Conservation (phyloP, 2,797 vertebrate species). For the Spinus olivaceus region DNA sequence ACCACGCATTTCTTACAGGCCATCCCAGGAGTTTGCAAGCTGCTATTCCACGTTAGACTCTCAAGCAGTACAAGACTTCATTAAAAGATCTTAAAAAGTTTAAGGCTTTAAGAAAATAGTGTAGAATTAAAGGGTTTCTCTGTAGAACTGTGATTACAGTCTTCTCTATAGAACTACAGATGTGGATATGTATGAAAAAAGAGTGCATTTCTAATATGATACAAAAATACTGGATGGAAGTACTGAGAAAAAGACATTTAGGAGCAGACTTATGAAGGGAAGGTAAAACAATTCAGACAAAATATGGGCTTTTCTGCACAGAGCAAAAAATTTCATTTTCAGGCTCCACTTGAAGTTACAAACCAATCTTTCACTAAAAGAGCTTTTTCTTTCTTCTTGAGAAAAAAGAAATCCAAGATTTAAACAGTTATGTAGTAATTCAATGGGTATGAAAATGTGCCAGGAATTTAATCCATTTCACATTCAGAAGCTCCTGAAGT, state of each 20-base stretch:
- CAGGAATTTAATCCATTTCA: conserved; percentile 13
- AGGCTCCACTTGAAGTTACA: neutral
- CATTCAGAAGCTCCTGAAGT: conserved; percentile 18
- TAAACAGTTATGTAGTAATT: neutral
- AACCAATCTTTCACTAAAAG: neutral
- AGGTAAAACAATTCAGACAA: neutral
- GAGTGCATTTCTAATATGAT: neutral
- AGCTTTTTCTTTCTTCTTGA: neutral
- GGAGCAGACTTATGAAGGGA: neutral
- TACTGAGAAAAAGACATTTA: neutral
- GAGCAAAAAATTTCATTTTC: conserved; percentile 2
- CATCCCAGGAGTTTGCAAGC: neutral
- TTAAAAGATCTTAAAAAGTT: neutral
- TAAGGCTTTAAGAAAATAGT: neutral
- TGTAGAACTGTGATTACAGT: neutral
- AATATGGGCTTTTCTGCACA: neutral
- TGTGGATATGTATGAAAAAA: neutral
- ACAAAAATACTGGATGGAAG: neutral
- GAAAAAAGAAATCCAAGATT: neutral
- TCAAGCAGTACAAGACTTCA: neutral
- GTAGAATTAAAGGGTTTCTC: neutral
- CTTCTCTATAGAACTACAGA: neutral
- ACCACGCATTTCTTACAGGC: fast-evolving
- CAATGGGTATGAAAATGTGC: neutral
- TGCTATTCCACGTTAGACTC: neutral